Percentiles rank a stretch among this genome's conserved stretches.
Conservation (phyloP, 2,113 vertebrate genomes). For the Dolichotis patagonum region DNA sequence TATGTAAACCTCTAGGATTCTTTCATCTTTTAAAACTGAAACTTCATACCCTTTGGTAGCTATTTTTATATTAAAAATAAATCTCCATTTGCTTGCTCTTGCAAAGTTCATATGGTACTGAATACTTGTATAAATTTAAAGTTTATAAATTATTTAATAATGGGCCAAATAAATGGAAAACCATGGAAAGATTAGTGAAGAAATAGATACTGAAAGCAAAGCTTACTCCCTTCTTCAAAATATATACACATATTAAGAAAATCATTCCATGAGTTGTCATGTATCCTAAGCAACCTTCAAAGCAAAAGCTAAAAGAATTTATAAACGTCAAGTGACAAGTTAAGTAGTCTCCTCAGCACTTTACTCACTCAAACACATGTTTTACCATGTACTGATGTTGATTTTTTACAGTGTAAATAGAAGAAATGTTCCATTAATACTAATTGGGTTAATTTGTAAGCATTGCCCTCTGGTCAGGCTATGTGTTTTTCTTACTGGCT, state of each 20-base stretch:
- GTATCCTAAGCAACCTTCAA: constrained; percentile 36
- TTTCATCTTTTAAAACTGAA: neutral
- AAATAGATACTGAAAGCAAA: neutral
- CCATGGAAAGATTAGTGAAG: neutral
- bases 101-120: neutral
- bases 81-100: neutral
- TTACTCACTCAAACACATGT: neutral
- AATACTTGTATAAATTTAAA: neutral
- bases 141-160: neutral
- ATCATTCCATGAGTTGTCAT: neutral
- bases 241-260: neutral
- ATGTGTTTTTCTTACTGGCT: neutral
- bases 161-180: neutral
- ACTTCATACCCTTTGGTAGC: neutral
- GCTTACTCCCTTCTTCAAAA: neutral
- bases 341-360: neutral
- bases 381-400: neutral
- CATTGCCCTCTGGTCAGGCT: neutral
- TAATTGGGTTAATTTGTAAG: neutral
- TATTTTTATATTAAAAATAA: constrained; percentile 46
- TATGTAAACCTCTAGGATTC: neutral
- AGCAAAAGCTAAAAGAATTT: constrained; percentile 1
- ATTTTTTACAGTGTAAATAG: neutral
- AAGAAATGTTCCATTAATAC: neutral
- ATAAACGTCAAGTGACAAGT: neutral